These are phyloP conservation scores for Epicauta chinensis DNA, from an alignment of 1,140 invertebrate species.

Conservation along the genomic window DNA sequence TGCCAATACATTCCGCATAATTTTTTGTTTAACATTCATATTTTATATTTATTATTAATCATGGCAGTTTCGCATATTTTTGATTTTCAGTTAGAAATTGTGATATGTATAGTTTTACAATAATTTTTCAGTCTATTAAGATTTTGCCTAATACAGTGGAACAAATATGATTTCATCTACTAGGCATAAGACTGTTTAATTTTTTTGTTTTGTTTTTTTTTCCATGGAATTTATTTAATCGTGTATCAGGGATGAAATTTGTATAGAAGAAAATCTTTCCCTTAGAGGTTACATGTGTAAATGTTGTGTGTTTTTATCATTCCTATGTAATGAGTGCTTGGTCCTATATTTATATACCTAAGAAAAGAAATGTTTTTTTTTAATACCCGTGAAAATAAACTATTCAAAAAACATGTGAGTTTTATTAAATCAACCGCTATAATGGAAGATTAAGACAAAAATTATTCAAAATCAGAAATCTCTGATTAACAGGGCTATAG, in stretches of 20 bases:
- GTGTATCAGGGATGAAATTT: conserved; percentile 8
- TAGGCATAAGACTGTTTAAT: conserved; percentile 12
- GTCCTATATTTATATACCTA: conserved; percentile 15
- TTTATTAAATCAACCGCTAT: too few species aligned
- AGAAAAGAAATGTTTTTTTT: conserved; percentile 14
- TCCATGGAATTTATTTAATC: conserved; percentile 9
- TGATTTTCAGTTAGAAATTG: conserved; percentile 5
- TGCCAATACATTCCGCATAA: conserved; percentile 9
- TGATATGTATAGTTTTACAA: conserved; percentile 14
- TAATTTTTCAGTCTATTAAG: background rate
- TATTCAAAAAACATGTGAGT: conserved; percentile 1
- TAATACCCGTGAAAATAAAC: conserved; percentile 16
- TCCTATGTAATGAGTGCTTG: conserved; percentile 17
- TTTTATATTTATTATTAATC: background rate
- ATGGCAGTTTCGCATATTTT: background rate
- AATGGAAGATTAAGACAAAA: too few species aligned
- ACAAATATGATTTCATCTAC: background rate
- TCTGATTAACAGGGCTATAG: too few species aligned
- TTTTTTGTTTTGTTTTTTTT: background rate
- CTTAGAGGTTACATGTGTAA: conserved; percentile 13
- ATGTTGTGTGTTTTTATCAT: conserved; percentile 17
- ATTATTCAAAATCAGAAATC: too few species aligned
- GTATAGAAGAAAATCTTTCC: background rate
- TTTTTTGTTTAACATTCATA: background rate
- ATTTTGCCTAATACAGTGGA: too few species aligned